Conservation (phyloP, 2,888 invertebrate species). For the Lithosia quadra region DNA sequence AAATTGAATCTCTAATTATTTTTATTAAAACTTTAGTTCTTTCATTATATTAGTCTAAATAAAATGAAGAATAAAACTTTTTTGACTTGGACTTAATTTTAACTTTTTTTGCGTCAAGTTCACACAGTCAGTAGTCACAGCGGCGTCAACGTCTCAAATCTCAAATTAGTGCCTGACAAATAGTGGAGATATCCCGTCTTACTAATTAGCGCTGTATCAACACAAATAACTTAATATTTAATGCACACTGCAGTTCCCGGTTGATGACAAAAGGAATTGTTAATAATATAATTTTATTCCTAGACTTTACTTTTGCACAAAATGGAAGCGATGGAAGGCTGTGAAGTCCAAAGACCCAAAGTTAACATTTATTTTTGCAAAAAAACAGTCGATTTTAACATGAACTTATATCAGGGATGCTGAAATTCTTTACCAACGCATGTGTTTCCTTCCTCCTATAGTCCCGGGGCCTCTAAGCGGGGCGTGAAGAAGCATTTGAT, state of each 20-base stretch:
- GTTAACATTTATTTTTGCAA: background rate
- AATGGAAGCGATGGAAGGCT: background rate
- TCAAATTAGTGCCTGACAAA: constrained; percentile 72
- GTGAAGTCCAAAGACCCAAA: background rate
- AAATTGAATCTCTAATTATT: too few species aligned
- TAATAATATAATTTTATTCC: constrained; percentile 8
- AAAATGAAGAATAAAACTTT: too few species aligned
- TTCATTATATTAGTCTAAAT: too few species aligned
- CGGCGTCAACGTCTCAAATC: constrained; percentile 62
- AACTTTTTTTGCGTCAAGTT: constrained; percentile 15
- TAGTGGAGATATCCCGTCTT: constrained; percentile 58
- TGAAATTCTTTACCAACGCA: too few species aligned
- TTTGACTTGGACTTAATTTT: background rate
- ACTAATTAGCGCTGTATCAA: constrained; percentile 58
- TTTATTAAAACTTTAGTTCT: too few species aligned
- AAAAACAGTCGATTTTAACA: too few species aligned
- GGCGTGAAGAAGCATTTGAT: too few species aligned
- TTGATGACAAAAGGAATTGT: background rate
- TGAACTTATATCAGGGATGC: too few species aligned
- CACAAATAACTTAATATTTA: constrained; percentile 28
- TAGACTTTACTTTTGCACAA: background rate
- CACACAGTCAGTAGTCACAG: constrained; percentile 27
- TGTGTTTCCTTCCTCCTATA: too few species aligned
- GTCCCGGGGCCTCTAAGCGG: too few species aligned
- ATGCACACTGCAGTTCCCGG: constrained; percentile 5